Base-by-base conservation (phyloP, 2,113 vertebrate genomes). In the Tretioscincus oriximinensis region DNA sequence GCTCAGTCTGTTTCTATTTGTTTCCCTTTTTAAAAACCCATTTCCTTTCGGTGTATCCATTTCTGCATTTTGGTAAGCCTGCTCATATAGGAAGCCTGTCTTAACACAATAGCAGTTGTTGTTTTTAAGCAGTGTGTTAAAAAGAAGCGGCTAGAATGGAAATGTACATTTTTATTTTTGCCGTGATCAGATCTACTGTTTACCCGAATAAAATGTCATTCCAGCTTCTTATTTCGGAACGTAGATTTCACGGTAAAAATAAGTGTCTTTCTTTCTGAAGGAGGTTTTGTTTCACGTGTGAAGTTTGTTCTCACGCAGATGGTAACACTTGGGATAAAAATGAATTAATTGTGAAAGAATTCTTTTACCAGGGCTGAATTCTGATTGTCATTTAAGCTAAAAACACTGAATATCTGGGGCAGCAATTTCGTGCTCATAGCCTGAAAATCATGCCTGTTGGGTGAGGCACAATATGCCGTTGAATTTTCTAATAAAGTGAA, bases 51-150 rank as follows among this genome's bases (percentile, higher is more conserved):
- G 35, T 63, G 18, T 45, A 29, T n/a, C 31, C 21, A 22, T 47
- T 58, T 49, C 45, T 49, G 41, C 29, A 21, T 77, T 76, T 81
- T 69, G n/a, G 80, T 49, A 69, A 76, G 65, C 65, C 51, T 49
- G 9, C 28, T 3, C 22, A 47, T 45, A 58, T 74, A 41, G 35
- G 58, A 20, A 35, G 20, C 1, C 8, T 22, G 10, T 29, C 26
- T 68, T 29, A 74, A 68, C 68, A 68, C 7, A 60, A 74, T 64
- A 75, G 29, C 18, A 61, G 31, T 20, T 65, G 31, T 6, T 49
- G 47, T 24, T 64, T 3, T 4, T 18, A 16, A 58, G 51, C 9
- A 20, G n/a, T 80, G 41, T 10, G 60, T 64, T 47, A 29, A 47
- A 29, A 64, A 22, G 31, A 45, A 16, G 68, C 21, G 29, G 18